Base-by-base conservation (phyloP, 2,113 vertebrate genomes). In the Sterrhoptilus dennistouni region DNA sequence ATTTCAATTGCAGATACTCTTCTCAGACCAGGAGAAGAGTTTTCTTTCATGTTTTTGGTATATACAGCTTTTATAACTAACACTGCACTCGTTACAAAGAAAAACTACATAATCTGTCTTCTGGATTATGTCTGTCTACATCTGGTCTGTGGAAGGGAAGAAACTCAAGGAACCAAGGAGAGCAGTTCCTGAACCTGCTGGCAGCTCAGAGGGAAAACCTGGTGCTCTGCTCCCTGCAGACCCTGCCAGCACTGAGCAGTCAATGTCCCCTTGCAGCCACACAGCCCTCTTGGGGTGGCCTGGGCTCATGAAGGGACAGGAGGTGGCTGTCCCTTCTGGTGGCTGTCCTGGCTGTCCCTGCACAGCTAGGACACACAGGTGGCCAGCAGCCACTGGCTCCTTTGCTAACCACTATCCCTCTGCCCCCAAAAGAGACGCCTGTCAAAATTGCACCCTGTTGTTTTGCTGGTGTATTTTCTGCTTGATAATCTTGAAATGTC, bases 1-100 rank as follows among this genome's bases (percentile, higher is more conserved):
- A 75, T 50, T 65, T 20, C 42, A 64, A 92, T 60, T 60, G 44
- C 64, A 93, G 76, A 75, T 49, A 47, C 63, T 89, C 59, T 56
- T 90, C 69, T 70, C 75, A 65, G 27, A 64, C 24, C 44, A 89
- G 35, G 17, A 81, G 75, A 60, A 53, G 22, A 57, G 27, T 31
- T 64, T 83, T 69, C 18, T 63, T 92, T 90, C 60, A 22, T 12
- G 29, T 11, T 75, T 70, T 2, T 68, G 63, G n/a, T 4, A 38
- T 15, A 35, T 17, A 15, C 0, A 1, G 40, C 38, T 61, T 86
- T 80, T 50, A 47, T 78, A 83, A 49, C 14, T 12, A 88, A 47
- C 60, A n/a, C 44, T 28, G 45, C 49, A 61, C n/a, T 82, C 2
- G 2, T 19, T 10, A 40, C 1, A 11, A 45, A 65, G n/a, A 10